Evolutionary conservation across 1,140 invertebrate species (phyloP), one percentile per base, ranked within the genome.

Genomic region (Bombus balteatus): DNA sequence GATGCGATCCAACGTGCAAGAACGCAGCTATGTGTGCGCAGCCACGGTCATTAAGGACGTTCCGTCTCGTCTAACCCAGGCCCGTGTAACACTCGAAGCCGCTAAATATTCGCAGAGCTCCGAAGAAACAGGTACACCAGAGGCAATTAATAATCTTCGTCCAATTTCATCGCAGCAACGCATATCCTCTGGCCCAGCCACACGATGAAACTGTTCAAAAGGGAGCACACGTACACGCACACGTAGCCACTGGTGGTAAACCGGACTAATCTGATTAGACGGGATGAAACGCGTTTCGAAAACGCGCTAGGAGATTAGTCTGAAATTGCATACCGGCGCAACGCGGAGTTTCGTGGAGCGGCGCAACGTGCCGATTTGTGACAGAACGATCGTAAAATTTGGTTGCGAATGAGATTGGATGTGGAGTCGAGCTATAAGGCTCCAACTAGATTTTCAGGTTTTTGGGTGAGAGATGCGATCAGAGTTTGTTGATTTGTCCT

Each of bases 241-340:
- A 25, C 25, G 32, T 12, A 2, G 32, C 18, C 13, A 66, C 25
- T n/a, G 28, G 39, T 34, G 32, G 47, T 43, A 34, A 84, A 77
- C 66, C 47, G 37, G 22, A 32, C 68, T 85, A 80, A 85, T 85
- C 77, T 62, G 83, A 85, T 85, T 80, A 85, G 41, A 53, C 41
- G 32, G 68, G 47, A 72, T 43, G 76, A 80, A 57, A 78, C 53
- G 57, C 82, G 83, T 80, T 85, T 80, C 57, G 83, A 80, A 85
- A 80, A 85, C 57, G 41, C 32, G 68, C 65, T 1, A 37, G 57
- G 68, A 43, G 76, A 85, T 85, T 80, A 85, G 41, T 65, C 10
- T 80, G 68, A 62, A 80, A 72, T 72, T 85, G 77, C 76, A 70
- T 43, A 53, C 41, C 68, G 28, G 13, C 3, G 34, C 71, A 53